Evolutionary conservation across 2,888 invertebrate species (phyloP).

Genomic region (Cephus runcator): DNA sequence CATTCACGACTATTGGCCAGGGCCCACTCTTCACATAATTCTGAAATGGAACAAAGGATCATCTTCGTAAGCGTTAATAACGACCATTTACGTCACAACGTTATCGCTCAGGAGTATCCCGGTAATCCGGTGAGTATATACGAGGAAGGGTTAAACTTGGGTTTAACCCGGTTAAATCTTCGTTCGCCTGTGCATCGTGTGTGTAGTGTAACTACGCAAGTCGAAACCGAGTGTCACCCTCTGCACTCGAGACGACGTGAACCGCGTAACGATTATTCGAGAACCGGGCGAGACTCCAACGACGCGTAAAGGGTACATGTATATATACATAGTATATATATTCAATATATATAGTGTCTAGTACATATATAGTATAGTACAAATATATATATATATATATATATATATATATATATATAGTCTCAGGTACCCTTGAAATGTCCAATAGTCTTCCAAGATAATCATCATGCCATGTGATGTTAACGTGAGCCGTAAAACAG

Average conservation of each 20-base stretch:
- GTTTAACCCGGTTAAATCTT: background rate
- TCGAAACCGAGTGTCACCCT: background rate
- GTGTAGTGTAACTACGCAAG: background rate
- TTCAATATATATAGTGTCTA: too few species aligned
- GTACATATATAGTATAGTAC: too few species aligned
- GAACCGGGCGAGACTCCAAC: background rate
- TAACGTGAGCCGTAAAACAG: too few species aligned
- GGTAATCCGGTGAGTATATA: background rate
- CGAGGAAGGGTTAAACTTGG: background rate
- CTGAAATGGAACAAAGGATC: constrained; percentile 64
- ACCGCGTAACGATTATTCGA: background rate
- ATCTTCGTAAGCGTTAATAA: background rate
- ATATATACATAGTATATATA: background rate
- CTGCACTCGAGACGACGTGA: background rate
- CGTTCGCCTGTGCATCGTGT: background rate
- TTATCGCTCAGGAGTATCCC: background rate
- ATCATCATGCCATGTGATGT: too few species aligned
- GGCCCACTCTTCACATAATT: constrained; percentile 76
- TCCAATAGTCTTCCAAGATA: too few species aligned
- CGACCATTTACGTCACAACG: background rate
- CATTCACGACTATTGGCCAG: constrained; percentile 73
- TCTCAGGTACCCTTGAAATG: too few species aligned
- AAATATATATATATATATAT: too few species aligned
- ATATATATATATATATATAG: too few species aligned
- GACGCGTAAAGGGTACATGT: background rate